A percentile compares a stretch with the other conserved stretches of the same genome.
phyloP scores from a whole-genome alignment of 1,140 invertebrate species.

The Papilio machaon region DNA sequence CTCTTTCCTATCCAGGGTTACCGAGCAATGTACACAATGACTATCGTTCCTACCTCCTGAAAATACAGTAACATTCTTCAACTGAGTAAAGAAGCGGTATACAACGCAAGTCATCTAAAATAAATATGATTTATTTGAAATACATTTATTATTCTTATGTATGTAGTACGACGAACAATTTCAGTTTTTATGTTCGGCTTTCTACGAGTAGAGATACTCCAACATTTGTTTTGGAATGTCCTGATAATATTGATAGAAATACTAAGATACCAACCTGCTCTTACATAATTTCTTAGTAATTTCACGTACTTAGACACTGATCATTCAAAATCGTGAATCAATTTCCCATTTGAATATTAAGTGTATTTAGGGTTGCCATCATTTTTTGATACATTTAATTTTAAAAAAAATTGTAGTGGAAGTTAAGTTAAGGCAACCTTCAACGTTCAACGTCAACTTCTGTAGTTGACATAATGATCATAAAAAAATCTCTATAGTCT shows the following conservation, averaged over 20 bases:
- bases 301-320: neutral
- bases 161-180: neutral
- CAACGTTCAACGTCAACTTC: too few species aligned
- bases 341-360: neutral
- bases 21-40: constrained; percentile 22
- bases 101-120: constrained; percentile 30
- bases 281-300: neutral
- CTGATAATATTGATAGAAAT: neutral
- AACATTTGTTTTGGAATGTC: neutral
- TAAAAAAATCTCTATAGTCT: too few species aligned
- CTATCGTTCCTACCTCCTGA: constrained; percentile 13
- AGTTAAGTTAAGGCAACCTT: too few species aligned
- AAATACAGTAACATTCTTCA: constrained; percentile 32
- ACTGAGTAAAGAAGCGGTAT: constrained; percentile 32
- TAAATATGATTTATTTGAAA: constrained; percentile 16
- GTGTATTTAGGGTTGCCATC: neutral
- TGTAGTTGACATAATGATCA: too few species aligned
- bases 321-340: neutral
- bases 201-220: neutral
- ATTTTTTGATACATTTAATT: neutral
- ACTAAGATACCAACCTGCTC: neutral
- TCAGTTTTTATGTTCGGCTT: neutral
- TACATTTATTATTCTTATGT: neutral
- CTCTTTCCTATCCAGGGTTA: constrained; percentile 55
- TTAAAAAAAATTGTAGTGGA: too few species aligned